phyloP scores from a whole-genome alignment of 2,113 vertebrate species.

The Castor canadensis region DNA sequence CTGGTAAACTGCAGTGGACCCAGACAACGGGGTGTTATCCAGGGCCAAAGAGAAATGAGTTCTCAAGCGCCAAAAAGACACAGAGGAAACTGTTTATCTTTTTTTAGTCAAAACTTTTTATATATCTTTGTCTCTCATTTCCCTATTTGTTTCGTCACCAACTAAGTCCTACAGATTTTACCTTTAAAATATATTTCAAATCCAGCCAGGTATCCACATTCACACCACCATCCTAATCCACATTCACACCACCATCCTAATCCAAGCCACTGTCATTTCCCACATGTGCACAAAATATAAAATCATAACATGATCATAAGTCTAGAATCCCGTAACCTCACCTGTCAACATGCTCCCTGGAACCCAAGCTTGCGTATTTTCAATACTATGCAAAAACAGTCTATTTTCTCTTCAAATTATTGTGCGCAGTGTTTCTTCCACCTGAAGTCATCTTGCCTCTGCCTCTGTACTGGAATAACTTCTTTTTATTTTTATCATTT shows the following conservation, averaged over 20 bases:
- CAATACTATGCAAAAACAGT: not conserved
- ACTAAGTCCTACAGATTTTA: too few species aligned
- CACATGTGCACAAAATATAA: not conserved
- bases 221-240: too few species aligned
- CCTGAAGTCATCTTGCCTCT: not conserved
- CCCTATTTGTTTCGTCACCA: not conserved
- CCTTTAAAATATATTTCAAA: too few species aligned
- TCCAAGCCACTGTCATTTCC: not conserved
- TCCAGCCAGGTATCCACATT: not conserved
- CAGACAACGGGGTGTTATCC: not conserved
- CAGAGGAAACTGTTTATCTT: not conserved
- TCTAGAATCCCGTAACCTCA: not conserved
- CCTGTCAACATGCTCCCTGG: not conserved
- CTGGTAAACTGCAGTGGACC: not conserved
- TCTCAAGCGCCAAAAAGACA: not conserved
- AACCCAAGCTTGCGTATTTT: not conserved
- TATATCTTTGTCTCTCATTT: not conserved
- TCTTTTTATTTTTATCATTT: too few species aligned
- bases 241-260: not conserved
- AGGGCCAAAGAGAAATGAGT: not conserved
- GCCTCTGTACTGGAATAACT: not conserved
- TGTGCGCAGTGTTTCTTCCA: not conserved
- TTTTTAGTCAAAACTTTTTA: not conserved
- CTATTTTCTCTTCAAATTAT: not conserved
- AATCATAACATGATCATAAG: not conserved